phyloP scores from a whole-genome alignment of 2,113 vertebrate species.

The Chaetodon auriga region DNA sequence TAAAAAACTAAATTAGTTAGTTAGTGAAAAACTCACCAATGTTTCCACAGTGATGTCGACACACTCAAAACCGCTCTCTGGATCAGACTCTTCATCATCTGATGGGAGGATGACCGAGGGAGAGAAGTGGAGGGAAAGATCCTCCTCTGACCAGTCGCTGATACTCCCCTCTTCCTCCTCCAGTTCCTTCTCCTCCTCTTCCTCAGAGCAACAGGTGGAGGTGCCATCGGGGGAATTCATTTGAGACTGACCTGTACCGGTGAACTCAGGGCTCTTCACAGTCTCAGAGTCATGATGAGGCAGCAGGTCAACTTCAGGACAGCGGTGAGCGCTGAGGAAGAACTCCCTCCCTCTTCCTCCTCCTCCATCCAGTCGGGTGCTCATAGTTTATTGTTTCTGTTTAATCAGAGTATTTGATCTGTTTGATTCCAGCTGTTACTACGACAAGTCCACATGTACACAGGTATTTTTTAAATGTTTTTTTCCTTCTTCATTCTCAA shows the following conservation, averaged over 20 bases:
- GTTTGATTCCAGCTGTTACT: not conserved
- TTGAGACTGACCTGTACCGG: slow-evolving; percentile 16
- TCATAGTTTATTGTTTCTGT: slow-evolving; percentile 20
- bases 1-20: no score
- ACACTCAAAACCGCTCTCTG: slow-evolving; percentile 80
- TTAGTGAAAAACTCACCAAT: slow-evolving; percentile 30
- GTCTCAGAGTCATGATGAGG: not conserved
- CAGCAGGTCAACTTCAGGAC: slow-evolving; percentile 57
- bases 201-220: slow-evolving; percentile 61
- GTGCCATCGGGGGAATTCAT: slow-evolving; percentile 77
- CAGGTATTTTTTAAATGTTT: no score
- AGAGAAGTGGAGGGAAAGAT: slow-evolving; percentile 72
- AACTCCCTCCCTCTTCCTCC: slow-evolving; percentile 67
- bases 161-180: slow-evolving; percentile 72
- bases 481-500: no score
- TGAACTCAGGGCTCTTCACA: not conserved
- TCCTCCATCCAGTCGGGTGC: not conserved
- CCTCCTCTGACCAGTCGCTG: slow-evolving; percentile 81
- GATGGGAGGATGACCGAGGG: slow-evolving; percentile 63
- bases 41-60: slow-evolving; percentile 87
- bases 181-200: slow-evolving; percentile 19
- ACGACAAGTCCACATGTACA: no score
- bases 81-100: slow-evolving; percentile 80
- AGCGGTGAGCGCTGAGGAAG: slow-evolving; percentile 81
- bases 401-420: not conserved